Evolutionary conservation across 2,113 vertebrate species (phyloP).

Genomic region (Hymenochirus boettgeri): DNA sequence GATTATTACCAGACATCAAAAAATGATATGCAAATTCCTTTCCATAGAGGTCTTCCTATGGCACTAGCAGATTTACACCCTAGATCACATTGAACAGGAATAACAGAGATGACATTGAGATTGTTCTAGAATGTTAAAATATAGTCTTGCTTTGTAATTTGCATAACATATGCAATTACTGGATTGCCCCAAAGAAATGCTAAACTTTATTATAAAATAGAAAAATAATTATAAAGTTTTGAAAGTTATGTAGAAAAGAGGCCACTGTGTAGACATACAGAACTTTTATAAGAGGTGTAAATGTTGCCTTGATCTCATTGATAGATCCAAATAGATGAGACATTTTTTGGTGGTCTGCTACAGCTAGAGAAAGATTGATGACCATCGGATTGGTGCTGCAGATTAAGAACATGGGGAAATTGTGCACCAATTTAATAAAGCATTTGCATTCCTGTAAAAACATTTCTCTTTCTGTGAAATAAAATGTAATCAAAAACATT

Average conservation of each 20-base stretch:
- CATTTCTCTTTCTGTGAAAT: no score
- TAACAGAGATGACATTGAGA: conserved; percentile 7
- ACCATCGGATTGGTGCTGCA: no score
- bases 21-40: background rate
- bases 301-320: no score
- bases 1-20: background rate
- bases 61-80: background rate
- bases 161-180: background rate
- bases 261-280: background rate
- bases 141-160: background rate
- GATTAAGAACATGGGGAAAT: no score
- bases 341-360: no score
- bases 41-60: background rate
- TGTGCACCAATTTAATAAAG: no score
- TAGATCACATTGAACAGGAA: background rate
- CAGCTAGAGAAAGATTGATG: no score
- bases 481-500: no score
- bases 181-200: background rate
- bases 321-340: no score
- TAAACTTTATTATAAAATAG: conserved; percentile 1
- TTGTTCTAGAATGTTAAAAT: background rate
- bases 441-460: no score
- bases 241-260: background rate
- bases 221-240: background rate
- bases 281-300: background rate